Evolutionary conservation across 35 echinoderm and acorn worm genomes (phyloP).

Genomic region (Nesometra sesokonis): DNA sequence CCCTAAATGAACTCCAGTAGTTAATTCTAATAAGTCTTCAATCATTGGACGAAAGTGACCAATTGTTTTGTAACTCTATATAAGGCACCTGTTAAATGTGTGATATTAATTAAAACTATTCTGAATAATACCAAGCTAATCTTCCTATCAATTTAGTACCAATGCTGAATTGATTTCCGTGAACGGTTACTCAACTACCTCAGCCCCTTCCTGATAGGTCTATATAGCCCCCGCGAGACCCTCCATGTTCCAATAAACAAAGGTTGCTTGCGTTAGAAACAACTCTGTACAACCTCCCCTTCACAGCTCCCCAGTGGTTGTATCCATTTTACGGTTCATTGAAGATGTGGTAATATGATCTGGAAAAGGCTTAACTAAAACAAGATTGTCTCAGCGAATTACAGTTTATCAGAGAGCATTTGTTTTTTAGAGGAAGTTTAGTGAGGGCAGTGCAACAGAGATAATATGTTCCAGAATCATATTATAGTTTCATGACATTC

Average conservation of each 20-base stretch:
- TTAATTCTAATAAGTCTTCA: too few relatives aligned
- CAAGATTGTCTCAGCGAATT: neutral
- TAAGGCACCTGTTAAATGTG: neutral
- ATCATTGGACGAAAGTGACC: too few relatives aligned
- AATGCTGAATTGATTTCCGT: neutral
- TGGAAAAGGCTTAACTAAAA: neutral
- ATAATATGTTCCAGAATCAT: neutral
- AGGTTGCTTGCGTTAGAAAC: neutral
- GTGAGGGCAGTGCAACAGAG: neutral
- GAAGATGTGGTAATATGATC: neutral
- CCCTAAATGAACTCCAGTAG: too few relatives aligned
- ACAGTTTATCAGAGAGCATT: neutral
- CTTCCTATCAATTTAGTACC: neutral
- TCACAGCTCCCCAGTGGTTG: neutral
- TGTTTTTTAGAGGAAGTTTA: neutral
- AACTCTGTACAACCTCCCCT: neutral
- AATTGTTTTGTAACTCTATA: neutral
- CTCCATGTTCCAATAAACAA: neutral
- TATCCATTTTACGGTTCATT: neutral
- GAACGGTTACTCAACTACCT: neutral
- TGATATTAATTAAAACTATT: neutral
- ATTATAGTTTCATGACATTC: too few relatives aligned
- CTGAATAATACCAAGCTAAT: neutral
- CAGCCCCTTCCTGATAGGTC: neutral
- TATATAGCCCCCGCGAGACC: neutral